Conservation (phyloP, 2,888 invertebrate species). For the Morinoia aosen region DNA sequence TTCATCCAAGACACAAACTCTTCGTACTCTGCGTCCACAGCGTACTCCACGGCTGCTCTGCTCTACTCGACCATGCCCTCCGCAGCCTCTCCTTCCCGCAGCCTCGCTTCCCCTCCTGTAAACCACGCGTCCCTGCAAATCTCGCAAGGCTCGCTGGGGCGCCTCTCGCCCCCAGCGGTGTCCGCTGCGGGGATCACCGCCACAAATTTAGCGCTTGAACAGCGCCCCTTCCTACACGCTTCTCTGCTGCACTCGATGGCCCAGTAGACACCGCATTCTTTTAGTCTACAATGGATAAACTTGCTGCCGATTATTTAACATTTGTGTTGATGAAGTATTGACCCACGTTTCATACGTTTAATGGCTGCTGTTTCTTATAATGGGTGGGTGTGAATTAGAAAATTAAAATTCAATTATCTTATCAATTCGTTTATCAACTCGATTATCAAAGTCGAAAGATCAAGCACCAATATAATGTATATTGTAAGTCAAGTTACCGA, state of each 20-base stretch:
- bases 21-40: background rate
- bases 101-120: slow-evolving; percentile 58
- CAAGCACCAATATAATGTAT: background rate
- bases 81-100: slow-evolving; percentile 17
- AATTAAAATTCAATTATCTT: background rate
- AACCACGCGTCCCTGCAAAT: slow-evolving; percentile 52
- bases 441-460: background rate
- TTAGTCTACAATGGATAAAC: background rate
- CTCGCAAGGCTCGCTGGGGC: slow-evolving; percentile 54
- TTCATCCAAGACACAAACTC: background rate
- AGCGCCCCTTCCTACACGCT: slow-evolving; percentile 65
- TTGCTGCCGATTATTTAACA: background rate
- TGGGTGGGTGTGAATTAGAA: background rate
- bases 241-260: slow-evolving; percentile 67
- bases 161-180: slow-evolving; percentile 46
- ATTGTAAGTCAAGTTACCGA: background rate
- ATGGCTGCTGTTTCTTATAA: background rate
- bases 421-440: background rate
- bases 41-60: background rate
- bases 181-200: slow-evolving; percentile 30
- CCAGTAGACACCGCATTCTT: slow-evolving; percentile 53
- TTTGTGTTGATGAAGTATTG: background rate
- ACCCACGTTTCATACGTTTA: background rate
- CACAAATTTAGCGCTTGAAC: slow-evolving; percentile 56
- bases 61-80: background rate